phyloP scores from a whole-genome alignment of 2,113 vertebrate genomes.

The Perccottus glenii region DNA sequence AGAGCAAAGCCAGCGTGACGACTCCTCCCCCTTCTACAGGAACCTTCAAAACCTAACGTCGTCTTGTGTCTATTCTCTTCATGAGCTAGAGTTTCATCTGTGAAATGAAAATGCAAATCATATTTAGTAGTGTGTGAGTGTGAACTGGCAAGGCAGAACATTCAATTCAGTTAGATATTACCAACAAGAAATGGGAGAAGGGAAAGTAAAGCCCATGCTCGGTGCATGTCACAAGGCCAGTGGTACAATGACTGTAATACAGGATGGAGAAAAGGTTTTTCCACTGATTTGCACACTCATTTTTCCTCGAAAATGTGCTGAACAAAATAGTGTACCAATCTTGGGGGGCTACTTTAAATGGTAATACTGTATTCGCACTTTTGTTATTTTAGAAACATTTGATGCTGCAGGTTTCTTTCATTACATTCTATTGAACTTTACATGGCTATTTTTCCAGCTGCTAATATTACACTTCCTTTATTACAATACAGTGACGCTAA shows the following conservation, averaged over 20 bases:
- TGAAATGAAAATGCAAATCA: constrained; percentile 77
- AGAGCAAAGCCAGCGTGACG: constrained; percentile 61
- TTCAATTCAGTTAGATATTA: constrained; percentile 68
- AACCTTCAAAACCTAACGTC: constrained; percentile 48
- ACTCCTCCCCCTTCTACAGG: constrained; percentile 52
- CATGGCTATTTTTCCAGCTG: too few relatives aligned
- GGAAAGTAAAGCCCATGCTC: constrained; percentile 27
- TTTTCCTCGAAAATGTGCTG: constrained; percentile 26
- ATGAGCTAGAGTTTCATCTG: constrained; percentile 63
- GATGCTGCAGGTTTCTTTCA: too few relatives aligned
- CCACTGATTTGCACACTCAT: constrained; percentile 30
- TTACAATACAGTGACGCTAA: too few relatives aligned
- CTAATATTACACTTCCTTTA: too few relatives aligned
- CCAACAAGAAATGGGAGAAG: constrained; percentile 47
- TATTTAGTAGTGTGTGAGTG: constrained; percentile 61
- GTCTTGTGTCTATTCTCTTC: constrained; percentile 52
- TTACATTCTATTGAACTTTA: too few relatives aligned
- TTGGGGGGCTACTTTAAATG: constrained; percentile 6
- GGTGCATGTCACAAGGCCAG: constrained; percentile 41
- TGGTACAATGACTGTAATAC: constrained; percentile 34
- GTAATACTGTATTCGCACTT: not conserved
- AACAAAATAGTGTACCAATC: constrained; percentile 24
- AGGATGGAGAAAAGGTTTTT: constrained; percentile 45
- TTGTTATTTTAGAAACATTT: too few relatives aligned
- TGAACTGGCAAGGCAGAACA: constrained; percentile 70